Percentiles rank a stretch among this genome's conserved stretches.
Evolutionary conservation across 2,113 vertebrate species (phyloP).

Genomic region (Pica pica): DNA sequence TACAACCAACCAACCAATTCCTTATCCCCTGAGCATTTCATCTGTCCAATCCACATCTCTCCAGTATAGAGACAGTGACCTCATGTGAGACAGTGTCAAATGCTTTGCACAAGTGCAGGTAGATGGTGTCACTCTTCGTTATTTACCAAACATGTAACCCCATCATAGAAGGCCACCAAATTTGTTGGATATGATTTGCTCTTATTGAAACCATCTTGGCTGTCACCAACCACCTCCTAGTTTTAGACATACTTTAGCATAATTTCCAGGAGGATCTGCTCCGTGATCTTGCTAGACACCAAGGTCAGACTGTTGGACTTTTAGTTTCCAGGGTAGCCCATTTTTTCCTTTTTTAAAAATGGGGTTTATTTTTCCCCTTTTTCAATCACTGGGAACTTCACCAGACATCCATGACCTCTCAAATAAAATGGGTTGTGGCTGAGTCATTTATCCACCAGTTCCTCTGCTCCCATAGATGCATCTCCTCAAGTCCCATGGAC

Average conservation of each 20-base stretch:
- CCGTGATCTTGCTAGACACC: background rate
- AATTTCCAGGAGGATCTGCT: background rate
- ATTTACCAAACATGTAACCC: background rate
- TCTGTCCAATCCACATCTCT: background rate
- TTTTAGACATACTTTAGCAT: background rate
- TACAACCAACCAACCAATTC: background rate
- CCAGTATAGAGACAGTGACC: background rate
- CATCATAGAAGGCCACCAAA: background rate
- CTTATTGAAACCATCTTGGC: background rate
- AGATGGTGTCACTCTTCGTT: background rate
- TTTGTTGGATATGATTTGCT: rapidly evolving
- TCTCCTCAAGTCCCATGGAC: background rate
- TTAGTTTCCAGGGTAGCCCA: background rate
- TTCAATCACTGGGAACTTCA: background rate
- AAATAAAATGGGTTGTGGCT: background rate
- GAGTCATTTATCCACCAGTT: background rate
- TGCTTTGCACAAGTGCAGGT: background rate
- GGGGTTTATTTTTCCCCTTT: background rate
- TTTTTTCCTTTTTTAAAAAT: background rate
- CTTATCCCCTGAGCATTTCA: background rate
- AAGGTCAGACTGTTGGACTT: background rate
- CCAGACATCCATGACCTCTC: background rate
- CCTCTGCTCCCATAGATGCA: background rate
- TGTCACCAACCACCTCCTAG: background rate
- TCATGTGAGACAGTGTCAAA: background rate